Percentiles rank a stretch among this genome's conserved stretches.
phyloP scores from a whole-genome alignment of 2,797 vertebrate genomes.

The Danio choprae region DNA sequence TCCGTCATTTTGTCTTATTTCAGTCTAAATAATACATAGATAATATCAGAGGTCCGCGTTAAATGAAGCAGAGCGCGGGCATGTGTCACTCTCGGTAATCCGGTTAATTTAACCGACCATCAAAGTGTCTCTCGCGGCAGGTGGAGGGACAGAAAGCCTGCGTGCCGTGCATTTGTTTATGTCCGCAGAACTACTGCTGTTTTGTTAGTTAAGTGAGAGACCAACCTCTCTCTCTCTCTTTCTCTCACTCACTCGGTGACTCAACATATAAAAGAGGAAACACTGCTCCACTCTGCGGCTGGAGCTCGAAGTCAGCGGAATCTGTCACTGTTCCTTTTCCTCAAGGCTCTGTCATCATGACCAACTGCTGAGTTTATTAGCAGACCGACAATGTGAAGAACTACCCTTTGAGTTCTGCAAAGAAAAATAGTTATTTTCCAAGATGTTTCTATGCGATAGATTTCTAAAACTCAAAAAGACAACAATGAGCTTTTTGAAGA shows the following conservation, averaged over 20 bases:
- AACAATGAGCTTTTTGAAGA: no score
- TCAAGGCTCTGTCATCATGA: neutral
- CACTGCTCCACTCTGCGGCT: slow-evolving; percentile 49
- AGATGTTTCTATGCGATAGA: no score
- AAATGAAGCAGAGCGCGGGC: slow-evolving; percentile 27
- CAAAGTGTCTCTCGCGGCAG: slow-evolving; percentile 24
- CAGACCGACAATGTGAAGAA: neutral
- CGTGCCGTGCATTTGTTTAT: slow-evolving; percentile 69
- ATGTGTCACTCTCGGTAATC: slow-evolving; percentile 39
- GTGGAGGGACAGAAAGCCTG: neutral
- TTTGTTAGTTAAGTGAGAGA: slow-evolving; percentile 41
- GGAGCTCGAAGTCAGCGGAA: neutral
- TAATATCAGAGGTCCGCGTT: slow-evolving; percentile 2
- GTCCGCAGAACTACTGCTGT: slow-evolving; percentile 63
- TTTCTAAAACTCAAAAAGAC: no score
- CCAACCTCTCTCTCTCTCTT: slow-evolving; percentile 51
- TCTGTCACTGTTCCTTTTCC: neutral
- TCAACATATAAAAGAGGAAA: slow-evolving; percentile 30
- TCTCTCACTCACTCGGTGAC: slow-evolving; percentile 29
- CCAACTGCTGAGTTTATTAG: neutral
- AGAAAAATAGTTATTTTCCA: no score
- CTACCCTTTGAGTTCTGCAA: no score
- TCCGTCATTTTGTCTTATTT: slow-evolving; percentile 76
- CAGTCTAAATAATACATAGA: slow-evolving; percentile 64
- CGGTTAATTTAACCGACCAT: slow-evolving; percentile 39